phyloP scores from a whole-genome alignment of 2,797 vertebrate species.

The Gymnothorax javanicus region DNA sequence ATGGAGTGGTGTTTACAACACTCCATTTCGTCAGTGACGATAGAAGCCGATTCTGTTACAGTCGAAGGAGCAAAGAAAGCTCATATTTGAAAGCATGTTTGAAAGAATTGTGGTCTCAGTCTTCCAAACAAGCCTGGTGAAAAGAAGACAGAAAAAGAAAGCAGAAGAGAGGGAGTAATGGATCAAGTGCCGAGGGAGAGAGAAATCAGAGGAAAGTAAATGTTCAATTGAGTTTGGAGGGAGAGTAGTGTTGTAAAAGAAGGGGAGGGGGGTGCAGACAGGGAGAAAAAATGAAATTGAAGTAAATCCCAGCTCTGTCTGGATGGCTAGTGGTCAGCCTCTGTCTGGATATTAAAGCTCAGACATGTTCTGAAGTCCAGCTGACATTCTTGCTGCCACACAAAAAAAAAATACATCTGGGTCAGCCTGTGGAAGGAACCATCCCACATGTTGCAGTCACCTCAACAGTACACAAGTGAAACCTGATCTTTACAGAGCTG shows the following conservation, averaged over 20 bases:
- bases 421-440: conserved; percentile 57
- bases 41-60: not conserved
- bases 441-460: conserved; percentile 55
- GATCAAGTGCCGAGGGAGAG: conserved; percentile 26
- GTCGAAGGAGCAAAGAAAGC: not conserved
- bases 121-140: not conserved
- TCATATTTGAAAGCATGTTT: not conserved
- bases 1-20: not conserved
- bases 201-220: conserved; percentile 42
- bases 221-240: not conserved
- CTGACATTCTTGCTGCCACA: conserved; percentile 70
- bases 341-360: conserved; percentile 72
- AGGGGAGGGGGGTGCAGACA: not conserved
- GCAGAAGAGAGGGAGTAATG: conserved; percentile 17
- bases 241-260: not conserved
- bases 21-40: not conserved
- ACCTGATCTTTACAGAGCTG: conserved; percentile 18
- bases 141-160: conserved; percentile 53
- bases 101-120: not conserved
- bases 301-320: conserved; percentile 69
- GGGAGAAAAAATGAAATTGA: conserved; percentile 61
- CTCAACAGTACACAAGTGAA: conserved; percentile 40
- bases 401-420: conserved; percentile 60
- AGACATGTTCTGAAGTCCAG: conserved; percentile 64
- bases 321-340: conserved; percentile 62